Evolutionary conservation across 2,797 vertebrate species (phyloP), one percentile per base, ranked within the genome.

Genomic region (Halcyon smyrnensis): DNA sequence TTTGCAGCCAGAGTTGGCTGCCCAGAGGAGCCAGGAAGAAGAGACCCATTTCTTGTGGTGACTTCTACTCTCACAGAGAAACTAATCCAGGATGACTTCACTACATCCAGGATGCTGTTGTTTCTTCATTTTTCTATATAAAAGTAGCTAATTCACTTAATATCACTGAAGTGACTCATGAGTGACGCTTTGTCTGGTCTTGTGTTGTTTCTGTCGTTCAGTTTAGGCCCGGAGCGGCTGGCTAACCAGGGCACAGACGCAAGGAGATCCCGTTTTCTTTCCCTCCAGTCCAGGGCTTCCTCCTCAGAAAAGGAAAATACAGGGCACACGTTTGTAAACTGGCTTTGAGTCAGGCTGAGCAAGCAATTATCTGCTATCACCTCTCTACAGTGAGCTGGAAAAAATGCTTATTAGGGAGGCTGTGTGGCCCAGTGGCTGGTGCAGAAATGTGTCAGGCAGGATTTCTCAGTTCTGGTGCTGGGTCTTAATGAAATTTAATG

Each of bases 301-400:
- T 90, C 36, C 50, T 36, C 30, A 45, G 30, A 39, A 3, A n/a
- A 87, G 68, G 37, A 71, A 3, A 32, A 28, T 4, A 2, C 8
- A 0, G 2, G 6, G 20, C 12, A 46, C 50, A 17, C 23, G 10
- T 60, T 45, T 32, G 65, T 32, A 1, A 63, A 8, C 1, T 10
- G 53, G 45, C 3, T 15, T 15, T 64, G 75, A 41, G 70, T 36
- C 34, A 50, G 45, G 79, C 69, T 71, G 87, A 68, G 82, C 77
- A 81, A 63, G n/a, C 70, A 85, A 39, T 11, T 28, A 27, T 28
- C 46, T 78, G 76, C 46, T 46, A 6, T 13, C n/a, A 39, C 43
- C 76, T 43, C 64, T 7, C 0, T 4, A 24, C 6, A 34, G 2
- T 4, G 48, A 82, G 62, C 50, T 25, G 12, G 39, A 50, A 59